Conservation (phyloP, 2,888 invertebrate species). For the Drosophila sordidapex region DNA sequence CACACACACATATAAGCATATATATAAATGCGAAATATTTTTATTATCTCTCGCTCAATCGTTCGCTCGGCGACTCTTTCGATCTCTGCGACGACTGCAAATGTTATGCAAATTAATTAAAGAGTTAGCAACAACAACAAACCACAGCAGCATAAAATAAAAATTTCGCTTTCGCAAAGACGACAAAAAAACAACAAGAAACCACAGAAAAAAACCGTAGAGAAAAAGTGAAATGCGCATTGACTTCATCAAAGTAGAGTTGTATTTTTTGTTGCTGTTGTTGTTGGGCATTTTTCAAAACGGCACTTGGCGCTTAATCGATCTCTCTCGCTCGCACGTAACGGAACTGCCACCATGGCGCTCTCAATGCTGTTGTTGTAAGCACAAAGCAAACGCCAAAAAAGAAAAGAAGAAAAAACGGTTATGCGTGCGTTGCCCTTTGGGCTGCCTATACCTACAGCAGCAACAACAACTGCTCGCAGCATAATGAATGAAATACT, state of each 20-base stretch:
- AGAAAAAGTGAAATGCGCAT: constrained; percentile 78
- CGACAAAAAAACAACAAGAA: constrained; percentile 17
- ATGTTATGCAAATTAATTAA: constrained; percentile 74
- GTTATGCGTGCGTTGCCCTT: constrained; percentile 77
- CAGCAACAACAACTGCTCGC: constrained; percentile 22
- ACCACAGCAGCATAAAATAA: constrained; percentile 49
- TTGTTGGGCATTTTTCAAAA: constrained; percentile 66
- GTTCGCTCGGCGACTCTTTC: constrained; percentile 25
- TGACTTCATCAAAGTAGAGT: constrained; percentile 51
- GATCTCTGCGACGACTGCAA: constrained; percentile 40
- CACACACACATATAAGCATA: constrained; percentile 4
- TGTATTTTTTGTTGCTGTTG: constrained; percentile 35
- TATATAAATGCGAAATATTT: constrained; percentile 47
- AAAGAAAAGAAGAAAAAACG: constrained; percentile 46
- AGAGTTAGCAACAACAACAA: constrained; percentile 38
- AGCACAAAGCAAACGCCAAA: constrained; percentile 55
- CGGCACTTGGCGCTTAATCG: constrained; percentile 66
- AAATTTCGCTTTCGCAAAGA: constrained; percentile 72
- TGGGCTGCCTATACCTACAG: constrained; percentile 47
- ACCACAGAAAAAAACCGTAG: constrained; percentile 31
- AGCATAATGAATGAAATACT: constrained; percentile 57
- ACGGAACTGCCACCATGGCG: constrained; percentile 61
- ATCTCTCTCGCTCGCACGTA: constrained; percentile 55
- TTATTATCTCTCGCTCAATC: constrained; percentile 40
- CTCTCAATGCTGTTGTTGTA: constrained; percentile 33